Conservation (phyloP, 2,888 invertebrate species). For the Lycocerus yunnanus region DNA sequence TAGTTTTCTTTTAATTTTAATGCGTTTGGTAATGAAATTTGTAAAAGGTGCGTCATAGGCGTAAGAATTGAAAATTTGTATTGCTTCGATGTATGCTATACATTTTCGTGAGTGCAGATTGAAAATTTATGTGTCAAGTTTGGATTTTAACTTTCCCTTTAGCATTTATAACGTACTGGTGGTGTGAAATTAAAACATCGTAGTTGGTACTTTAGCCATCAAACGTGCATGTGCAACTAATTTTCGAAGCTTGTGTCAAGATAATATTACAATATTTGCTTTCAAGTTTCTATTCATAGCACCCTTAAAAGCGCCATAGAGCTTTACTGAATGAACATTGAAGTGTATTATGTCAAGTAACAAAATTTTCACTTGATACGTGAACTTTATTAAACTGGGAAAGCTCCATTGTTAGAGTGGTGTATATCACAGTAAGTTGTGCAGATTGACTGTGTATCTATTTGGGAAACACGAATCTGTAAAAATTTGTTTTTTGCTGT, state of each 20-base stretch:
- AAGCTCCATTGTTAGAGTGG: background rate
- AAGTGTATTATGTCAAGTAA: background rate
- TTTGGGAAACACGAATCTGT: background rate
- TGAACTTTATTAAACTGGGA: background rate
- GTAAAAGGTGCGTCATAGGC: too few relatives aligned
- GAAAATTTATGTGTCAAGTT: too few relatives aligned
- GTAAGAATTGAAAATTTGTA: too few relatives aligned
- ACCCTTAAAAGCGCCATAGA: background rate
- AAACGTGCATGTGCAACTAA: background rate
- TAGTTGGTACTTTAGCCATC: background rate
- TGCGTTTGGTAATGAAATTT: too few relatives aligned
- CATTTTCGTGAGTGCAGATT: too few relatives aligned
- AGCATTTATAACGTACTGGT: too few relatives aligned
- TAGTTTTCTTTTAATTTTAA: too few relatives aligned
- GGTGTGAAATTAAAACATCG: background rate
- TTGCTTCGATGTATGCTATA: too few relatives aligned
- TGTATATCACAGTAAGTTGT: background rate
- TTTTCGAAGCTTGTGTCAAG: background rate
- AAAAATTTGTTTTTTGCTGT: background rate
- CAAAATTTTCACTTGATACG: background rate
- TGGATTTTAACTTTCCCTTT: too few relatives aligned
- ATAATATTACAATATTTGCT: background rate
- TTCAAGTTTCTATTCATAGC: background rate
- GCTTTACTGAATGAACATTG: background rate
- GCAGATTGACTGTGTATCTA: background rate